These are phyloP conservation scores for Aquatica leii DNA, from an alignment of 2,888 invertebrate species.

Conservation along the genomic window DNA sequence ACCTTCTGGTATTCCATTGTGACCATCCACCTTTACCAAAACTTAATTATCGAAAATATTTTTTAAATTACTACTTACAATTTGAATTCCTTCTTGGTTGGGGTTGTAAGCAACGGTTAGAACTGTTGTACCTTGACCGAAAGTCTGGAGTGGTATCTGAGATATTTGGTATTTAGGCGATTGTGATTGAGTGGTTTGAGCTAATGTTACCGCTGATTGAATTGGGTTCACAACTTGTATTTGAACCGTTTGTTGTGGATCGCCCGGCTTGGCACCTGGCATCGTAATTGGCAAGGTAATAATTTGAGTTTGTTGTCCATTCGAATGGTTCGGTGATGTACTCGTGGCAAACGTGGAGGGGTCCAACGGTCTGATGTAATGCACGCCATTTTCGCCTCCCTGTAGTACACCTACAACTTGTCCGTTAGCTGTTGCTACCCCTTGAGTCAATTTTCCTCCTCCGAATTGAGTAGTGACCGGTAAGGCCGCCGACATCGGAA, in stretches of 20 bases:
- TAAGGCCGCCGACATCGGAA: constrained; percentile 65
- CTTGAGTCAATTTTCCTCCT: constrained; percentile 74
- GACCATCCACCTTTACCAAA: constrained; percentile 54
- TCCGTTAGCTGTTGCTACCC: constrained; percentile 70
- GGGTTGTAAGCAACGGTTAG: constrained; percentile 79
- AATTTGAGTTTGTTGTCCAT: constrained; percentile 65
- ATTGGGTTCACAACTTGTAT: constrained; percentile 67
- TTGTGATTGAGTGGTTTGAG: constrained; percentile 60
- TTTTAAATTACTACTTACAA: constrained; percentile 60
- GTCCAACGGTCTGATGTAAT: constrained; percentile 74
- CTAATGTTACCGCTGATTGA: constrained; percentile 51
- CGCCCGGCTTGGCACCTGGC: constrained; percentile 77
- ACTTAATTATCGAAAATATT: neutral
- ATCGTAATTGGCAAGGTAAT: constrained; percentile 82
- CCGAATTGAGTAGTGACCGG: constrained; percentile 71
- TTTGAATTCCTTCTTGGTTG: constrained; percentile 65
- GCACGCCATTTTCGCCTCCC: constrained; percentile 76
- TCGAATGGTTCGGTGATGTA: constrained; percentile 46
- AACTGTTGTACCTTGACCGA: constrained; percentile 76
- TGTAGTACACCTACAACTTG: constrained; percentile 77
- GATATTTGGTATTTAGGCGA: constrained; percentile 79
- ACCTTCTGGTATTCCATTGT: constrained; percentile 67
- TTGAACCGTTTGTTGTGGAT: constrained; percentile 80
- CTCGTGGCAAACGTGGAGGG: constrained; percentile 62
- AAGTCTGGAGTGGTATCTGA: constrained; percentile 77